Conservation (phyloP, 2,113 vertebrate genomes). For the Epinephelus lanceolatus region DNA sequence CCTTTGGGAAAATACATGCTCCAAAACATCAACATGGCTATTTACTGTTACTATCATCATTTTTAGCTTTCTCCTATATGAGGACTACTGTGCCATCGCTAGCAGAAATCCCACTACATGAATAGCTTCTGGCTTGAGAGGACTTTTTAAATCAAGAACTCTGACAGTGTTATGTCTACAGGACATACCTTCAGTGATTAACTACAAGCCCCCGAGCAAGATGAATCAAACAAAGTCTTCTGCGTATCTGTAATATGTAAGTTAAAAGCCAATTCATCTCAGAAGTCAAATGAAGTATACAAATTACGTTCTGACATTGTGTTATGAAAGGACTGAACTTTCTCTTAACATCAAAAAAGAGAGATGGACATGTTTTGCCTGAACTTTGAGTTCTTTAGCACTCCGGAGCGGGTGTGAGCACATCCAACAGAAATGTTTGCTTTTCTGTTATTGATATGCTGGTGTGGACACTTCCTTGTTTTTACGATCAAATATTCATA, state of each 20-base stretch:
- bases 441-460: conserved; percentile 61
- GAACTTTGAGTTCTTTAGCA: conserved; percentile 31
- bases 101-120: neutral
- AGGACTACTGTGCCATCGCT: neutral
- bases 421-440: conserved; percentile 81
- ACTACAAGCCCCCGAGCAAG: neutral
- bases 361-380: conserved; percentile 52
- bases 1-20: neutral
- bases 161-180: conserved; percentile 57
- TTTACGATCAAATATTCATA: conserved; percentile 64
- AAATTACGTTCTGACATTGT: conserved; percentile 48
- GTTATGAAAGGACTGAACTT: conserved; percentile 47
- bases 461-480: conserved; percentile 69
- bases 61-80: conserved; percentile 6
- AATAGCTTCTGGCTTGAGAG: conserved; percentile 6
- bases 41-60: neutral
- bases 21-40: neutral
- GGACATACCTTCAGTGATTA: conserved; percentile 30
- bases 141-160: conserved; percentile 31
- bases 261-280: conserved; percentile 21
- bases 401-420: conserved; percentile 36
- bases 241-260: conserved; percentile 2
- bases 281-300: conserved; percentile 13
- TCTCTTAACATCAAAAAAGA: conserved; percentile 33
- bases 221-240: neutral